These are phyloP conservation scores for Conchocele bisecta DNA, from an alignment of 2,888 invertebrate genomes.

Conservation along the genomic window DNA sequence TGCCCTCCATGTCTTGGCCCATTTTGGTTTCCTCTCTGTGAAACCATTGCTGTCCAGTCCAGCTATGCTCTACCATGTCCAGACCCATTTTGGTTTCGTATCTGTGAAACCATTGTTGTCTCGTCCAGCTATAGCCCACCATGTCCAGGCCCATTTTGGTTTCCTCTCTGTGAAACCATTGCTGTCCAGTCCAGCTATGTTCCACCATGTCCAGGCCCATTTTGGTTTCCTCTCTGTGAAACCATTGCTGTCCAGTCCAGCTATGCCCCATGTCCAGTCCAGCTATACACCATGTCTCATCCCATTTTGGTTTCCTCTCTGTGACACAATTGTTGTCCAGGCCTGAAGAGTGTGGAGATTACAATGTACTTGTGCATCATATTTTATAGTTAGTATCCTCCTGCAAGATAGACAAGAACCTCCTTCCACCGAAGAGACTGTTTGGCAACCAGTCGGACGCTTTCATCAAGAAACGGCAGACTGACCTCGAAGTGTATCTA, in stretches of 20 bases:
- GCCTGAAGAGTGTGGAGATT: neutral
- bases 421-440: slow-evolving; percentile 96
- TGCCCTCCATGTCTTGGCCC: too few relatives aligned
- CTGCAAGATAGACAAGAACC: slow-evolving; percentile 91
- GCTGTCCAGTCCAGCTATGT: neutral
- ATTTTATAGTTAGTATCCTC: slow-evolving; percentile 88
- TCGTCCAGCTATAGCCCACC: neutral
- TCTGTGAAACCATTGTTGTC: neutral
- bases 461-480: slow-evolving; percentile 92
- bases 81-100: neutral
- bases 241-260: neutral
- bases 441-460: slow-evolving; percentile 94
- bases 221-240: neutral
- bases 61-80: too few relatives aligned
- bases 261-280: neutral
- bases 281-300: too few relatives aligned
- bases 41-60: too few relatives aligned
- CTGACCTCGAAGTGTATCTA: slow-evolving; percentile 91
- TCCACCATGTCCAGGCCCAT: too few relatives aligned
- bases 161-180: neutral
- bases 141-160: too few relatives aligned
- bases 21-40: too few relatives aligned
- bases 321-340: neutral
- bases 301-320: neutral
- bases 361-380: slow-evolving; percentile 8